Conservation (phyloP, 2,113 vertebrate genomes). For the Microcebus griseorufus region DNA sequence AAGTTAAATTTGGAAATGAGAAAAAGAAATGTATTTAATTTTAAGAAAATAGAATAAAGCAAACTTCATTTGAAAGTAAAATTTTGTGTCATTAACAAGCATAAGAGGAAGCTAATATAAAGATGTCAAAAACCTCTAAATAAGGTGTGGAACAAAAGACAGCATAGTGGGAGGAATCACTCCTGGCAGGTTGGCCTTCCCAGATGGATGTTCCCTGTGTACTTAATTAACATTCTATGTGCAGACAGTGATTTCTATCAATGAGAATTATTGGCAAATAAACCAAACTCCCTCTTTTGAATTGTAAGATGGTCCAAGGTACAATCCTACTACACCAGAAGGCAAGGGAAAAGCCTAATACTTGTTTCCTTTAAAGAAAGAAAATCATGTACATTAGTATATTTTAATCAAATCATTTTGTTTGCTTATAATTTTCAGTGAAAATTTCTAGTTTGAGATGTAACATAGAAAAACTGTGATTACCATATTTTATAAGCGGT, state of each 20-base stretch:
- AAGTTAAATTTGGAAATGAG: constrained; percentile 40
- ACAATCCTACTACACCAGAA: not conserved
- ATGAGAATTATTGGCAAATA: constrained; percentile 52
- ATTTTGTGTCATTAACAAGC: constrained; percentile 40
- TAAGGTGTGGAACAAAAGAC: constrained; percentile 50
- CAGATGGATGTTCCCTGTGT: constrained; percentile 36
- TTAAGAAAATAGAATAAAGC: constrained; percentile 41
- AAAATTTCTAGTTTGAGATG: not conserved
- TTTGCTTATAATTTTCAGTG: constrained; percentile 20
- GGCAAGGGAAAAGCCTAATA: not conserved
- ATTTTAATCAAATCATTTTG: constrained; percentile 15
- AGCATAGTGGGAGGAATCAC: constrained; percentile 8
- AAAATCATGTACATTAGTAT: not conserved
- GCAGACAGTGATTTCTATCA: constrained; percentile 39
- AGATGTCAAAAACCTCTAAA: constrained; percentile 44
- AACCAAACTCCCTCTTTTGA: constrained; percentile 25
- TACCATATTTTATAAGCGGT: not conserved
- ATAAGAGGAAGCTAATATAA: constrained; percentile 16
- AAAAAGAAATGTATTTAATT: constrained; percentile 56
- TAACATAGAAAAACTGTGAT: not conserved
- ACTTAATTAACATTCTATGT: constrained; percentile 48
- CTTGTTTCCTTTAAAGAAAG: not conserved
- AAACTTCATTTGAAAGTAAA: constrained; percentile 52
- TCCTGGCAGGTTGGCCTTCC: constrained; percentile 47
- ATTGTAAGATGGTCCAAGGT: not conserved